Evolutionary conservation across 2,888 invertebrate species (phyloP).

Genomic region (Saturnia pavonia): DNA sequence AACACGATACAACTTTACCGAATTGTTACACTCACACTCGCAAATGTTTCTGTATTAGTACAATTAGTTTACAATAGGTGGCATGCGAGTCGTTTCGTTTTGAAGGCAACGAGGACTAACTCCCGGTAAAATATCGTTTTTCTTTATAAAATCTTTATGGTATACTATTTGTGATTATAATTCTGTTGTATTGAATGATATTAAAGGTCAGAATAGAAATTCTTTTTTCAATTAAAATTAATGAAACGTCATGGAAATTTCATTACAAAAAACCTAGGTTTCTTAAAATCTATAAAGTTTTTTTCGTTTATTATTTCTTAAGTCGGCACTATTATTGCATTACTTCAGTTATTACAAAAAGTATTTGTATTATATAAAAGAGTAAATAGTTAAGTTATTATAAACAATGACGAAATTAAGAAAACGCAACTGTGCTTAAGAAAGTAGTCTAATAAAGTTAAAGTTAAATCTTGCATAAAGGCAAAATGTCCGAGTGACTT

Average conservation of each 20-base stretch:
- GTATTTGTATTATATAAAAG: neutral
- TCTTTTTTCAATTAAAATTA: neutral
- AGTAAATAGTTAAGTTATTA: neutral
- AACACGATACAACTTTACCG: too few relatives aligned
- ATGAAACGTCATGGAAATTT: too few relatives aligned
- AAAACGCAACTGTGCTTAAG: constrained; percentile 25
- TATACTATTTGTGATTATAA: neutral
- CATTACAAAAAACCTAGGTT: too few relatives aligned
- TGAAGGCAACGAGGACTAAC: too few relatives aligned
- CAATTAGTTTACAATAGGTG: too few relatives aligned
- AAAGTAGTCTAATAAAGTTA: constrained; percentile 45
- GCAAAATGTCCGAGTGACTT: constrained; percentile 55
- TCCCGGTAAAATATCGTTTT: too few relatives aligned
- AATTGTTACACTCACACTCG: too few relatives aligned
- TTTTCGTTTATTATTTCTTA: neutral
- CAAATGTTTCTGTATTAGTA: too few relatives aligned
- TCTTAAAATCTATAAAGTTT: neutral
- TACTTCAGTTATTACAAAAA: neutral
- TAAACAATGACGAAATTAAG: constrained; percentile 27
- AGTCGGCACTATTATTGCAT: neutral
- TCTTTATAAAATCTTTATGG: neutral
- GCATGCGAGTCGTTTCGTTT: too few relatives aligned
- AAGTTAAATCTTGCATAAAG: constrained; percentile 57
- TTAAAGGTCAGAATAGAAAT: neutral
- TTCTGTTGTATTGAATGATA: neutral